Percentiles rank a stretch among this genome's conserved stretches.
Evolutionary conservation across 2,113 vertebrate genomes (phyloP).

Genomic region (Clarias gariepinus): DNA sequence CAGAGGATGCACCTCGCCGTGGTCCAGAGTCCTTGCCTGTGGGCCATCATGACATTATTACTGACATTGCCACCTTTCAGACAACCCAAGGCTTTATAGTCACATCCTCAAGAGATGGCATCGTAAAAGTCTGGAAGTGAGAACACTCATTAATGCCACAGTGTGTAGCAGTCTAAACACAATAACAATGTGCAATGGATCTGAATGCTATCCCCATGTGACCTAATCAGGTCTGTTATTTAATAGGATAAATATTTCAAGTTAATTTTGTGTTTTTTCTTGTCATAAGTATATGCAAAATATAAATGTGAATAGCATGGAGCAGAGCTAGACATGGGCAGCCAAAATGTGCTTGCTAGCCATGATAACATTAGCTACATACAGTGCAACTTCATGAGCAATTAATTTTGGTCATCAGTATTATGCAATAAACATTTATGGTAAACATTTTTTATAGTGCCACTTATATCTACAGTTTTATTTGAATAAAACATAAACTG

Average conservation of each 20-base stretch:
- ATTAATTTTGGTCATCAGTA: constrained; percentile 15
- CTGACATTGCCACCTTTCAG: constrained; percentile 94
- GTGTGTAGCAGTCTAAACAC: constrained; percentile 1
- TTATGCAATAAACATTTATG: constrained; percentile 23
- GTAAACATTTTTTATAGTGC: not conserved
- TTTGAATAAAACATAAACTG: constrained; percentile 37
- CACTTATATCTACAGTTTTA: constrained; percentile 27
- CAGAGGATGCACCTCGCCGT: constrained; percentile 87
- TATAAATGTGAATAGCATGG: constrained; percentile 16
- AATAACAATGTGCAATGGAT: constrained; percentile 12
- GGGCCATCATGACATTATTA: constrained; percentile 96
- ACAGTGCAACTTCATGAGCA: not conserved
- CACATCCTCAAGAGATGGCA: constrained; percentile 93
- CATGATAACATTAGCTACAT: not conserved
- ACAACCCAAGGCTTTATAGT: constrained; percentile 98
- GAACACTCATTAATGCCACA: not conserved
- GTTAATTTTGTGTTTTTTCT: not conserved
- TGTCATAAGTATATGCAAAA: constrained; percentile 16
- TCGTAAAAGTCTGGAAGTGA: constrained; percentile 98
- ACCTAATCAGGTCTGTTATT: constrained; percentile 20
- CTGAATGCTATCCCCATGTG: constrained; percentile 21
- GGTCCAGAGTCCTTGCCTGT: constrained; percentile 91
- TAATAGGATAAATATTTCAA: not conserved
- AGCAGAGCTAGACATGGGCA: not conserved
- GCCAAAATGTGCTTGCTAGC: constrained; percentile 12